Base-by-base conservation (phyloP, 1,140 invertebrate genomes). In the Drosophila carrolli region DNA sequence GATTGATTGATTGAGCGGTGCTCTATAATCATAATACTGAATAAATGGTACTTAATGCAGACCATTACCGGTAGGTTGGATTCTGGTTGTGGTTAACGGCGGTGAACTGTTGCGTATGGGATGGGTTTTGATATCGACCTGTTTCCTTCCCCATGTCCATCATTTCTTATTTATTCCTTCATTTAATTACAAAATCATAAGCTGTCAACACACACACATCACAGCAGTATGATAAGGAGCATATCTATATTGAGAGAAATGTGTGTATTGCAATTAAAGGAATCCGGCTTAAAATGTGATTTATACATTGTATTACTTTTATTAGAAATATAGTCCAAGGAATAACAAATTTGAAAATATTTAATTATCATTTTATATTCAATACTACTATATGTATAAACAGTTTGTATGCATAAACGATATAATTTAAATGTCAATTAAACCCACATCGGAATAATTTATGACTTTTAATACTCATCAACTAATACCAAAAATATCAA, bases 131-230 rank as follows among this genome's bases (percentile, higher is more conserved):
- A 4, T 13, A 23, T 41, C 38, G 27, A 13, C 14, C 6, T 66
- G 43, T 19, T 23, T 10, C 16, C 35, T 4, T 4, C 14, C 35
- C 23, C 7, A 50, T 23, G 44, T 54, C 19, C 65, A 27, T 54
- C 38, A 40, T 43, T 81, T 59, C 74, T 75, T 81, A 71, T 60
- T 82, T 78, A 78, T 67, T 73, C 67, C 65, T 46, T 77, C 71
- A 88, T 86, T 86, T 88, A 86, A 88, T 88, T 86, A 88, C 75
- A 79, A 88, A 86, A 86, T 88, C 82, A 88, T 79, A 83, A 75
- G 78, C 78, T 86, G 83, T 86, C 78, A 88, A 47, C 82, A 71
- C 29, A 55, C 62, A 46, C 41, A 32, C 19, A 19, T 1, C 23
- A 13, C 23, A 35, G 16, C 47, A 38, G 37, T 56, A 27, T 10